Base-by-base conservation (phyloP, 2,888 invertebrate species). In the Gortyna flavago region DNA sequence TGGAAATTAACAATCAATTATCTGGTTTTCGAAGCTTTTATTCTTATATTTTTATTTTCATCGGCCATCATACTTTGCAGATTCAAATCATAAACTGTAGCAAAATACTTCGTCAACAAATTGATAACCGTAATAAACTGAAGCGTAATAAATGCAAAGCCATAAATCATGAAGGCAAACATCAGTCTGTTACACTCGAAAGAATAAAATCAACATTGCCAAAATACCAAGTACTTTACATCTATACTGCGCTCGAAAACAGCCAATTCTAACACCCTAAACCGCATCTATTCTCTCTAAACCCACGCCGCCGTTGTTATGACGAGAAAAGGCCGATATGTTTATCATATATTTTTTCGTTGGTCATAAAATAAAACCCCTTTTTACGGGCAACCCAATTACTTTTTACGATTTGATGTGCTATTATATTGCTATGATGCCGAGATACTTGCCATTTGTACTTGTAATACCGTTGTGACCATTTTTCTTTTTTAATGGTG, bases 311-410 rank as follows among this genome's bases (percentile, higher is more conserved):
- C 77, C 83, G 83, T 85, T 90, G 91, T 91, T 92, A 93, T 93
- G 92, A 93, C 89, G 90, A 89, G 90, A 91, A 90, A 83, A 91
- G 89, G 90, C 89, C 88, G 89, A 93, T 95, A 94, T 95, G 95
- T 96, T 95, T 96, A 95, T 95, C 94, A 94, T 94, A 92, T 94
- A 94, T 95, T 95, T 95, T 93, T 91, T 93, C 91, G 81, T 80
- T 89, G 91, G 90, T 91, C 93, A 91, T 96, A 96, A 96, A 96
- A 95, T 95, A 95, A 94, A 94, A 95, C 93, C 95, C 95, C 95
- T 94, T 95, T 95, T 96, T 95, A 96, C 94, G 91, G 94, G 93
- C 92, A 91, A 95, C 95, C 96, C 96, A 96, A 96, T 96, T 96
- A 96, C 95, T 93, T 96, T 96, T 96, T 96, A 96, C 91, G 95